Evolutionary conservation across 2,113 vertebrate genomes (phyloP), one percentile per base, ranked within the genome.

Genomic region (Zingel zingel): DNA sequence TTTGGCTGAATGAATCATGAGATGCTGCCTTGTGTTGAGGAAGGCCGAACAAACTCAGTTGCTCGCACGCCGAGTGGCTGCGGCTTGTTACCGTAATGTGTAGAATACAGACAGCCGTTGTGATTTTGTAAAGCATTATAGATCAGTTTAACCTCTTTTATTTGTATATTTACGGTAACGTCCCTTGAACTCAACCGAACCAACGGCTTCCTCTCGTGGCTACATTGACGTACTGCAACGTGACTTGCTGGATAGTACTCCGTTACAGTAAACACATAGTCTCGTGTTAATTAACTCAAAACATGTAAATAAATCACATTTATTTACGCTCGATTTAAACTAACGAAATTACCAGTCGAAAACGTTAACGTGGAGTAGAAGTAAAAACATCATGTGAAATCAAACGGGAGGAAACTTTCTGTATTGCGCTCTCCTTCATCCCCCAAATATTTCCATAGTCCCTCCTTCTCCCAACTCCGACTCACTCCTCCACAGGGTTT

Each of bases 1-100:
- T 86, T 77, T 56, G 77, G 61, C 86, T 94, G 91, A 93, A 93
- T 93, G 91, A 92, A 93, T 89, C 91, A 85, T 83, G 90, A 82
- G 89, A 77, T 8, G 76, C 71, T 64, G 85, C 76, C 82, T 56
- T 48, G 80, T 85, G 86, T 78, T 73, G 84, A 79, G 48, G 70
- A 88, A 92, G 91, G 92, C 90, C 93, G 77, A 56, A 48, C 69
- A 51, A 69, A 76, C 71, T 33, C 74, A 64, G 79, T 48, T 23
- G 16, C 65, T 58, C 13, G 59, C 30, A 83, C 63, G 67, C 57
- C 39, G 21, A 43, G 19, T 57, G 54, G 66, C 25, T 61, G 47
- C 77, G 39, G 15, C 39, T 50, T n/a, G 12, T 45, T 88, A 88
- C 90, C 90, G 90, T 93, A 92, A 88, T 56, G 2, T 25, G 1